Conservation (phyloP, 2,888 invertebrate genomes). For the Eucriotettix oculatus region DNA sequence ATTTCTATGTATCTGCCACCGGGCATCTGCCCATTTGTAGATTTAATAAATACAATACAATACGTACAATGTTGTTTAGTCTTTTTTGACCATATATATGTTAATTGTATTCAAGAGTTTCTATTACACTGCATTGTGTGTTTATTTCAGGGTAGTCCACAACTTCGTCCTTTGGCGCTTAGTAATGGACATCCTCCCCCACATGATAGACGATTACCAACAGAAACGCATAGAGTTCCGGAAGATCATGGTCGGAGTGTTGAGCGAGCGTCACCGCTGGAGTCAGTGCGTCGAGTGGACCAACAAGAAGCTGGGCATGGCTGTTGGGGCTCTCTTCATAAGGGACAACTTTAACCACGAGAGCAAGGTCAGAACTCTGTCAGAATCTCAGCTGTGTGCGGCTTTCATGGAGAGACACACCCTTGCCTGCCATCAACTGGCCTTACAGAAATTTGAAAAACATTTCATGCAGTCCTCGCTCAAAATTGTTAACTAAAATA, state of each 20-base stretch:
- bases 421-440: too few relatives aligned
- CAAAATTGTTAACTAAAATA: too few relatives aligned
- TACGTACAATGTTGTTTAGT: too few relatives aligned
- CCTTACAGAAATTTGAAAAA: too few relatives aligned
- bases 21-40: too few relatives aligned
- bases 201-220: conserved; percentile 63
- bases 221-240: conserved; percentile 55
- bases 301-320: conserved; percentile 73
- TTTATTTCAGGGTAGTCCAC: conserved; percentile 41
- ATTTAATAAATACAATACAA: too few relatives aligned
- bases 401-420: too few relatives aligned
- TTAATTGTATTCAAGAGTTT: too few relatives aligned
- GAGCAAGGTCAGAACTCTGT: conserved; percentile 55
- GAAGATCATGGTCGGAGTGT: conserved; percentile 54
- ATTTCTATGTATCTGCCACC: too few relatives aligned
- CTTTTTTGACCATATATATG: too few relatives aligned
- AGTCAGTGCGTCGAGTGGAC: conserved; percentile 69
- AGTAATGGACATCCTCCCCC: conserved; percentile 52
- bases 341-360: conserved; percentile 69
- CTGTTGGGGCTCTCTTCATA: conserved; percentile 71
- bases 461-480: too few relatives aligned
- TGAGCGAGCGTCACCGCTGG: conserved; percentile 60
- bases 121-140: too few relatives aligned
- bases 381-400: conserved; percentile 1
- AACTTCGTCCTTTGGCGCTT: conserved; percentile 65